phyloP scores from a whole-genome alignment of 1,140 invertebrate genomes.

The Zaprionus davidi region DNA sequence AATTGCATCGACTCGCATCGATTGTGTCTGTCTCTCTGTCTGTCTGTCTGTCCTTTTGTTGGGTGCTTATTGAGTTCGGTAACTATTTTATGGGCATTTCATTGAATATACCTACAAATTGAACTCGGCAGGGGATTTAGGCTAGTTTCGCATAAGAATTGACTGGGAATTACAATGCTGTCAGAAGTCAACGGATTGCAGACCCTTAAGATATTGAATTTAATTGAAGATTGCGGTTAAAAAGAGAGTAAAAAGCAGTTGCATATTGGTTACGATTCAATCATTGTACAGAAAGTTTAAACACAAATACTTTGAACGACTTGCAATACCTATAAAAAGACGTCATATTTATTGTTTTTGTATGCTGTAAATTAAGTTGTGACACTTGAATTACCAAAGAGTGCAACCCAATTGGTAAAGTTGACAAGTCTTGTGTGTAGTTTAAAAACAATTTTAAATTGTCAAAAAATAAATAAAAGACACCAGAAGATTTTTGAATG shows the following conservation, averaged over 20 bases:
- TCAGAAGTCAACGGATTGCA: not conserved
- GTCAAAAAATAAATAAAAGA: too few species aligned
- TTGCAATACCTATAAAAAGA: too few species aligned
- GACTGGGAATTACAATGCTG: not conserved
- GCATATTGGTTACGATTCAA: not conserved
- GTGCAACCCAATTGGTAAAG: too few species aligned
- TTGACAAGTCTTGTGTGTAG: too few species aligned
- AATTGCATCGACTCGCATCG: slow-evolving; percentile 64
- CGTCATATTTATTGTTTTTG: too few species aligned
- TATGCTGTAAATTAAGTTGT: too few species aligned
- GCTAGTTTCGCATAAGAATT: not conserved
- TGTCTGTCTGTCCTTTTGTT: slow-evolving; percentile 37
- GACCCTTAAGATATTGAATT: not conserved
- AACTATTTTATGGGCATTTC: slow-evolving; percentile 69
- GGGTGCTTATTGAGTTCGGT: slow-evolving; percentile 60
- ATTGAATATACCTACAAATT: slow-evolving; percentile 46
- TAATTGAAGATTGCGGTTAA: not conserved
- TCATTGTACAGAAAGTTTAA: not conserved
- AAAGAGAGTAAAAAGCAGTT: not conserved
- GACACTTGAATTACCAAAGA: too few species aligned
- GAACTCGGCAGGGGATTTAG: slow-evolving; percentile 9
- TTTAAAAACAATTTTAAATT: too few species aligned
- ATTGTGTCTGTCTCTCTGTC: slow-evolving; percentile 23
- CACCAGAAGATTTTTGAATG: too few species aligned
- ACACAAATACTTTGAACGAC: too few species aligned